A percentile compares a stretch with the other conserved stretches of the same genome.
These are phyloP conservation scores for Troides oblongomaculatus DNA, from an alignment of 2,888 invertebrate species.

Conservation along the genomic window DNA sequence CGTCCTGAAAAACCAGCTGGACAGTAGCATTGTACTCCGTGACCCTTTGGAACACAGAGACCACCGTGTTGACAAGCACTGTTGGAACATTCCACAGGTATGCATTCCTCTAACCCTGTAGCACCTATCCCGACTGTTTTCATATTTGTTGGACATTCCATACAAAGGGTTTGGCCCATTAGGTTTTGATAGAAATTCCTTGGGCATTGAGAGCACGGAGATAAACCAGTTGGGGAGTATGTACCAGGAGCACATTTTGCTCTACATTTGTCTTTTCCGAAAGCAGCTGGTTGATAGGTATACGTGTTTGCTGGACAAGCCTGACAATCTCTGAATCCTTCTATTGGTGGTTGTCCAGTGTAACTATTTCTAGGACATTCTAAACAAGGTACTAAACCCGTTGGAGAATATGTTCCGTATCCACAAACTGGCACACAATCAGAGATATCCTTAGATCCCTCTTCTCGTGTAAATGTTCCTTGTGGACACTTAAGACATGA, in stretches of 20 bases:
- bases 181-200: constrained; percentile 94
- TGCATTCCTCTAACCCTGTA: constrained; percentile 91
- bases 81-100: constrained; percentile 91
- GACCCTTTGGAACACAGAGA: constrained; percentile 92
- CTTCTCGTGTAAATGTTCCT: constrained; percentile 95
- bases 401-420: constrained; percentile 96
- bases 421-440: constrained; percentile 97
- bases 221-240: constrained; percentile 95
- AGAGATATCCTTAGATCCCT: constrained; percentile 91
- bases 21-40: constrained; percentile 94
- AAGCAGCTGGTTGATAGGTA: constrained; percentile 95
- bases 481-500: constrained; percentile 93
- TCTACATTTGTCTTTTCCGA: constrained; percentile 89
- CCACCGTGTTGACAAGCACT: constrained; percentile 95
- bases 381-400: constrained; percentile 94
- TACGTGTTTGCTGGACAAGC: constrained; percentile 94
- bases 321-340: constrained; percentile 96
- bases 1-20: constrained; percentile 96
- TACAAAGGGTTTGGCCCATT: constrained; percentile 91
- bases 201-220: constrained; percentile 96
- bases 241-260: constrained; percentile 93
- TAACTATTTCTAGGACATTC: constrained; percentile 96
- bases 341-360: constrained; percentile 91
- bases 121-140: constrained; percentile 90
- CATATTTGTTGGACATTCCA: constrained; percentile 94